Evolutionary conservation across 2,888 invertebrate species (phyloP), one percentile per base, ranked within the genome.

Genomic region (Cosmia pyralina): DNA sequence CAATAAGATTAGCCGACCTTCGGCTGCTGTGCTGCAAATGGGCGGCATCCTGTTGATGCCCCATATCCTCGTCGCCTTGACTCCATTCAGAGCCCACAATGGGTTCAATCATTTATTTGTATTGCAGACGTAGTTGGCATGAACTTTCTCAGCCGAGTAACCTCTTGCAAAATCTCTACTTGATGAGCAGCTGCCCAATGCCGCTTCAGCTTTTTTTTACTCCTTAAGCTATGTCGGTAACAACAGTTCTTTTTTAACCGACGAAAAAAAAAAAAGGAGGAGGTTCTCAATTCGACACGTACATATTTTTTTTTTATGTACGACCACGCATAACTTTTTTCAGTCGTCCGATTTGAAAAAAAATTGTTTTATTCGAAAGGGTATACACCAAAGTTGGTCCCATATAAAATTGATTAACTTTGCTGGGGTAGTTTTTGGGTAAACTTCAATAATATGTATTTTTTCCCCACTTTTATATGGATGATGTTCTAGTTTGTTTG

Each of bases 11-110:
- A 44, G n/a, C 55, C 46, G 67, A 71, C 82, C 75, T 81, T 81
- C 65, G 62, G 70, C 52, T 70, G 70, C 72, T 65, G 75, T 60
- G 74, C 60, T 78, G 72, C 80, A 75, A 86, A 85, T 85, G 50
- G 64, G 22, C 55, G 65, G 22, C 68, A 73, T 85, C 86, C 85
- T 85, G 85, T 83, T 77, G 72, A 72, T 69, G 77, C 34, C 83
- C 82, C 62, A 80, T 60, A 77, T 86, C 69, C n/a, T 55, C 59
- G 64, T 74, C 74, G 72, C 86, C 85, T 85, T 85, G 85, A 76
- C 71, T 67, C 58, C 77, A 84, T 79, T 86, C 77, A 44, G 69
- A 50, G 66, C 62, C 60, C 22, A 73, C 80, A 84, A 81, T 75
- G 38, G 58, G 46, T 64, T 44, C 71, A 75, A 69, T 72, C 67